These are phyloP conservation scores for Poeciliopsis retropinna DNA, from an alignment of 2,113 vertebrate genomes.

Conservation along the genomic window DNA sequence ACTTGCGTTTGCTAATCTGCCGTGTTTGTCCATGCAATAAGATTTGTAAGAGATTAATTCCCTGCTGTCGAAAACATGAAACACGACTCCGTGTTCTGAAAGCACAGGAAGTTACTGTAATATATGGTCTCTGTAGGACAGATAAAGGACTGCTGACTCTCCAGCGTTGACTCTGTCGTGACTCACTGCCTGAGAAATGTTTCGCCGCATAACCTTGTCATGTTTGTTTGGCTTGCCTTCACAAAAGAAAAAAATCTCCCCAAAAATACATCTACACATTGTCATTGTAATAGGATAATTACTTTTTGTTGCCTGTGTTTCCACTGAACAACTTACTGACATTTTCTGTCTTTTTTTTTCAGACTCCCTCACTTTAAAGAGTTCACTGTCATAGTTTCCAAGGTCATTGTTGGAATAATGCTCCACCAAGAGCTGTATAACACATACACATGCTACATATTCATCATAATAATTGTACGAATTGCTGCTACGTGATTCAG, in stretches of 20 bases:
- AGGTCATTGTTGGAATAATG: no score
- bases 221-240: constrained; percentile 17
- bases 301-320: no score
- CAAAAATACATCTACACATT: no score
- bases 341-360: no score
- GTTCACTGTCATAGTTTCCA: no score
- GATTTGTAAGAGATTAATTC: constrained; percentile 41
- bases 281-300: no score
- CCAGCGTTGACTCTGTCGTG: constrained; percentile 4
- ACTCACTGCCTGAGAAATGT: neutral
- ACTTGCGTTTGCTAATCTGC: constrained; percentile 21
- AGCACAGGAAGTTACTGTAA: constrained; percentile 7
- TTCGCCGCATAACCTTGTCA: neutral
- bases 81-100: constrained; percentile 14
- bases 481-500: neutral
- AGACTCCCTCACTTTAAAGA: no score
- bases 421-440: neutral
- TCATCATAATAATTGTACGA: constrained; percentile 5
- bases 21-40: constrained; percentile 22
- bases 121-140: constrained; percentile 5
- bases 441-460: neutral
- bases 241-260: neutral
- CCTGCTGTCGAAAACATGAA: constrained; percentile 12
- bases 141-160: constrained; percentile 8
- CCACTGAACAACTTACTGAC: no score